Conservation (phyloP, 2,888 invertebrate species). For the Mythimna lalbum region DNA sequence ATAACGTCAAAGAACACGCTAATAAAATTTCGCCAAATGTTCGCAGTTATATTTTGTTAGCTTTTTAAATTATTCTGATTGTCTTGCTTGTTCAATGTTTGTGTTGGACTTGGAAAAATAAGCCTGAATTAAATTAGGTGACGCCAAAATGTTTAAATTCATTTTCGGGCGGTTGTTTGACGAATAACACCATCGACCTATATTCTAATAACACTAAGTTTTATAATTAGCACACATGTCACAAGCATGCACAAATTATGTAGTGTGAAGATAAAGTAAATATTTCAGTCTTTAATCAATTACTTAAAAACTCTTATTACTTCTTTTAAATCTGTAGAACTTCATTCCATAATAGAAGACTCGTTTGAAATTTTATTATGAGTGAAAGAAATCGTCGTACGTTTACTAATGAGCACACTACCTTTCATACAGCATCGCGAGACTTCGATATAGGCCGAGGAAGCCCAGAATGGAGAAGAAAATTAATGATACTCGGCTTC, state of each 20-base stretch:
- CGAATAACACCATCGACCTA: too few relatives aligned
- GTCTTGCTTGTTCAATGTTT: conserved; percentile 43
- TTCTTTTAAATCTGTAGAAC: neutral
- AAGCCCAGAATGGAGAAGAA: conserved; percentile 9
- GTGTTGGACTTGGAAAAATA: conserved; percentile 45
- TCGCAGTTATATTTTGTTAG: conserved; percentile 48
- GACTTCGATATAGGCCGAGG: conserved; percentile 19
- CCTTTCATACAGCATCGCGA: neutral
- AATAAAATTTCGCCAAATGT: conserved; percentile 56
- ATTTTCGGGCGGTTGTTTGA: conserved; percentile 6
- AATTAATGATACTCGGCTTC: conserved; percentile 33
- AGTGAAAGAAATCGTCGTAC: conserved; percentile 20
- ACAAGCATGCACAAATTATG: neutral
- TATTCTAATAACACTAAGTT: neutral
- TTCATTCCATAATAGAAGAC: neutral
- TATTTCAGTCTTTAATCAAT: neutral
- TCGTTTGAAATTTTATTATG: neutral
- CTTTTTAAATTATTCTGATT: conserved; percentile 38
- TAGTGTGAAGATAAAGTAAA: neutral
- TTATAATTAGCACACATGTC: neutral
- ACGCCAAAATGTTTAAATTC: conserved; percentile 27
- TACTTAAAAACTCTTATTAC: neutral
- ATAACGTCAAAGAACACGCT: conserved; percentile 60
- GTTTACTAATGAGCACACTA: conserved; percentile 45
- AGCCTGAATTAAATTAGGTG: conserved; percentile 35